Evolutionary conservation across 2,888 invertebrate genomes (phyloP), one percentile per base, ranked within the genome.

Genomic region (Drosophila greeni): DNA sequence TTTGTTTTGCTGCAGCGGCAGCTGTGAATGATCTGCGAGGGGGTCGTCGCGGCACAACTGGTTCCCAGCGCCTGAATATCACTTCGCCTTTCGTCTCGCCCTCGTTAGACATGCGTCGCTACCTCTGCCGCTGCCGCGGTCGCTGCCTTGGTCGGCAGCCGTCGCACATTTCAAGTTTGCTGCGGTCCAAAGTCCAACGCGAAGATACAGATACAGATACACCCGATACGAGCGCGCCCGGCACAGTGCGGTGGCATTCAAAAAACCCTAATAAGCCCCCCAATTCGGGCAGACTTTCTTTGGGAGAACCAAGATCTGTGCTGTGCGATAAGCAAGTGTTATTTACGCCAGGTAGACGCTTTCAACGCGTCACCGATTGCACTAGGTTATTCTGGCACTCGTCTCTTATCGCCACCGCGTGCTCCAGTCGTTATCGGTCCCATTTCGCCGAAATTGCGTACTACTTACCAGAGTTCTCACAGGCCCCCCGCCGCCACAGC

Each of bases 181-280:
- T 58, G 62, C 57, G 58, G 77, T 82, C 64, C 74, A 82, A 82
- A 82, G 77, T 78, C 82, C 82, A 76, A 49, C n/a, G 20, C 43
- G 14, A 45, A 61, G 56, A 58, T 55, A 37, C 33, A 61, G 56
- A 58, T 55, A 37, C 33, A 67, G 36, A 66, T 43, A 60, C 45
- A 43, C 43, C 40, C 53, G 45, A 43, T 43, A 20, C 31, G 23
- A 59, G 47, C 52, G 45, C 26, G 9, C 9, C 24, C 20, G 33
- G 29, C 29, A 31, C 24, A 20, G 31, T n/a, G 16, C 31, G 20
- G 18, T 37, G 33, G 37, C 16, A 42, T 48, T 65, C 18, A 42
- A 24, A 29, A 31, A 33, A 26, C 16, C 26, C 29, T 29, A 45
- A 45, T 14, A 18, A 36, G 20, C 26, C 51, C 26, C 20, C 23